Percentiles rank a stretch among this genome's conserved stretches.
phyloP scores from a whole-genome alignment of 1,140 invertebrate genomes.

The Heliconius eleuchia region DNA sequence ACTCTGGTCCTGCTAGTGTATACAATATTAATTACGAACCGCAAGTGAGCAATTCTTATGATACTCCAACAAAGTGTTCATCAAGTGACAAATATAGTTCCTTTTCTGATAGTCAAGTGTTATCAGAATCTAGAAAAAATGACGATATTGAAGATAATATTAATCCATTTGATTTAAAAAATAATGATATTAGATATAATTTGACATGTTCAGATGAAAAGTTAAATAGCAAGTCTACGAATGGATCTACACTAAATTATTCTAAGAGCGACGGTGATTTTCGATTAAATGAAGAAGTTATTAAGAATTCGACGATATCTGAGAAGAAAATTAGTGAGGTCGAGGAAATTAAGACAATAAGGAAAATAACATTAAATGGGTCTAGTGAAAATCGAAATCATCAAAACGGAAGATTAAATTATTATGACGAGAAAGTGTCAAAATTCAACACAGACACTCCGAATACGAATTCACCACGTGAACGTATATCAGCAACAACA shows the following conservation, averaged over 20 bases:
- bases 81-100: constrained; percentile 47
- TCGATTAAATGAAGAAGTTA: constrained; percentile 59
- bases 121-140: constrained; percentile 21
- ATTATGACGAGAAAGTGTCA: background rate
- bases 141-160: constrained; percentile 11
- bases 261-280: constrained; percentile 65
- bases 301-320: constrained; percentile 63
- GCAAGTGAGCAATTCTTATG: constrained; percentile 46
- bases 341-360: constrained; percentile 77
- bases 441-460: background rate
- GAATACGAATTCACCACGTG: background rate
- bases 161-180: constrained; percentile 30
- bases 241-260: constrained; percentile 47
- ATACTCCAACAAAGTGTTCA: constrained; percentile 38
- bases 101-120: constrained; percentile 37
- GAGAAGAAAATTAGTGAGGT: constrained; percentile 75
- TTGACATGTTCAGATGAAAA: constrained; percentile 41
- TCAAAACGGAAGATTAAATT: constrained; percentile 22
- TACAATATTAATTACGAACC: constrained; percentile 45
- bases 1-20: constrained; percentile 54
- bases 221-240: constrained; percentile 46
- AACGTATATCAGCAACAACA: constrained; percentile 22
- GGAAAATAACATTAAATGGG: constrained; percentile 74
- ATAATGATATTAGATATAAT: constrained; percentile 17
- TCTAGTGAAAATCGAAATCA: constrained; percentile 43